Base-by-base conservation (phyloP, 2,797 vertebrate species). In the Fratercula arctica region DNA sequence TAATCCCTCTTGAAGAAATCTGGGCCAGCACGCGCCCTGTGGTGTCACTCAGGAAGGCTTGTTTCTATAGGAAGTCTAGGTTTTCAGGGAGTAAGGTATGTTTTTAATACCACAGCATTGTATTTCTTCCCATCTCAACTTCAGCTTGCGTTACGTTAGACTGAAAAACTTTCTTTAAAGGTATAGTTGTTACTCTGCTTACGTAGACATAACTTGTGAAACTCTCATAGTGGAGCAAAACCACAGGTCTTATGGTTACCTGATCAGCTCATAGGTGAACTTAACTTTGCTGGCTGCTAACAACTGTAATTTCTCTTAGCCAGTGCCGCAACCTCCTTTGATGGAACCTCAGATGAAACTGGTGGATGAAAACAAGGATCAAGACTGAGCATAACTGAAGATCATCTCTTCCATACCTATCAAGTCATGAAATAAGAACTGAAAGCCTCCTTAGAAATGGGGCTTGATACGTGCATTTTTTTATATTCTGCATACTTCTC, bases 221-320 rank as follows among this genome's bases (percentile, higher is more conserved):
- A 10, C 29, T 66, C 13, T 70, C 10, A 9, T 11, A 70, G 15
- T 13, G 25, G 37, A 78, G 12, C 8, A 82, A 82, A 83, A 6
- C 5, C 4, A 1, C 5, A 3, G 5, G 1, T 20, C 3, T 81
- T 67, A 10, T 15, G 20, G 9, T 41, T 82, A 20, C 14, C 45
- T 61, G n/a, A 20, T 46, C 33, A 69, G 29, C 7, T 35, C 1
- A 1, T 13, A 43, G 16, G 12, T 63, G 11, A 48, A 4, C 12
- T 70, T 57, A 69, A 80, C n/a, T 95, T 64, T 50, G 10, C 25
- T 84, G 74, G 7, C 19, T 6, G 15, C 15, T 76, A 9, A 33
- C 7, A 67, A 9, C 31, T 43, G 26, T 13, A 50, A 7, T 9
- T 73, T 87, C 31, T 85, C 21, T 50, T 56, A 87, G 21, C 26